Evolutionary conservation across 35 echinoderm and acorn worm species (phyloP), one percentile per base, ranked within the genome.

Genomic region (Lytechinus pictus): DNA sequence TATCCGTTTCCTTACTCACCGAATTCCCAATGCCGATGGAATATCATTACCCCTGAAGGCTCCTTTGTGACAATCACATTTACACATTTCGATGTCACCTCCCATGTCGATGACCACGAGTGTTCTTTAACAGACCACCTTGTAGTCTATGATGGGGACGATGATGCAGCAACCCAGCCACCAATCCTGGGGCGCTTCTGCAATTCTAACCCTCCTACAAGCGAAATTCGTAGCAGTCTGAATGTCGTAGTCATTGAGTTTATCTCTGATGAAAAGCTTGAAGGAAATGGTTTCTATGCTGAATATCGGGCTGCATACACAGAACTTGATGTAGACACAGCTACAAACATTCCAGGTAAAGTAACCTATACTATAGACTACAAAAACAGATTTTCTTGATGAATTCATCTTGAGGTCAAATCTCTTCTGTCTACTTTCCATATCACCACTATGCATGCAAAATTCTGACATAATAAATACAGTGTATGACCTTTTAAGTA

Each of bases 11-110:
- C 14, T 29, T 97, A 95, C 91, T 53, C 72, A 4, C 33, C 96
- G 3, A 92, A 95, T 61, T 52, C 86, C 4, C 87, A 91, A 33
- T 97, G 94, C 92, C 94, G 56, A 4, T 99, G 98, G 98, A 72
- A 24, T 10, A 97, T 99, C 52, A 66, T 54, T 28, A 96, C 97
- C 4, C 52, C 95, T 44, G 54, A 57, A 27, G 86, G 93, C 24
- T 97, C 96, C 16, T 99, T 71, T 90, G 96, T 99, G 14, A 93
- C 60, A 19, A 52, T 99, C 11, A 92, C 61, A 4, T 99, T 99
- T 88, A 8, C 54, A 6, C 87, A 94, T 6, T 97, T 99, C 61
- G 96, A 97, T 71, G 61, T 99, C 9, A 86, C 94, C 7, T 94
- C 95, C 27, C 54, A 93, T 19, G n/a, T 10, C 92, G 11, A 24